Conservation (phyloP, 2,888 invertebrate species). For the Lacanobia oleracea region DNA sequence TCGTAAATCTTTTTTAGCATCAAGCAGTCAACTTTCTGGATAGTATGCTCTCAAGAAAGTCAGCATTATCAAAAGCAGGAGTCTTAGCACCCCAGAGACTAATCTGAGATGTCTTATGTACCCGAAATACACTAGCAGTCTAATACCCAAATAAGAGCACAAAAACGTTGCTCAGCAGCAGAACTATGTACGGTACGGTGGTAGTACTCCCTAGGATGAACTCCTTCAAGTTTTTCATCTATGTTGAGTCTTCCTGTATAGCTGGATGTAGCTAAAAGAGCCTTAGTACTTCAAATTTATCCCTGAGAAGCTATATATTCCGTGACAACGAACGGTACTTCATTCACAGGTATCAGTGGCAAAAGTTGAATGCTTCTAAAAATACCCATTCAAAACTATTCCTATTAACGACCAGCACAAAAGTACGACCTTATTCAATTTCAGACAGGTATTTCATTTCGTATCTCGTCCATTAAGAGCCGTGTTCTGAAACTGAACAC, state of each 20-base stretch:
- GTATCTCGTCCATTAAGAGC: constrained; percentile 53
- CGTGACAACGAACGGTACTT: neutral
- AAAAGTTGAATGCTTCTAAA: constrained; percentile 20
- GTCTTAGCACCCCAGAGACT: neutral
- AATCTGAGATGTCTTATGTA: neutral
- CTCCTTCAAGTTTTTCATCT: neutral
- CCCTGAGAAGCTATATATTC: neutral
- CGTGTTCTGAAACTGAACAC: constrained; percentile 42
- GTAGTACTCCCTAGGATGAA: neutral
- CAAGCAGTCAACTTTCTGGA: neutral
- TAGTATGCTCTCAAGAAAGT: too few species aligned
- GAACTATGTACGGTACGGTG: neutral
- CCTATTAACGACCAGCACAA: constrained; percentile 8
- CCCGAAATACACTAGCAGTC: neutral
- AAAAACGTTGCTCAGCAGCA: neutral
- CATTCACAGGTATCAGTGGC: neutral
- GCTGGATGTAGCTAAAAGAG: neutral
- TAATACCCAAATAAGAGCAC: neutral
- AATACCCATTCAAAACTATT: constrained; percentile 23
- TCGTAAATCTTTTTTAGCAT: neutral
- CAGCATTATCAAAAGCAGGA: neutral
- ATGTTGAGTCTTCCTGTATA: neutral
- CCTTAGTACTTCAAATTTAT: neutral
- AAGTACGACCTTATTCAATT: constrained; percentile 33
- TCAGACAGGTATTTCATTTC: constrained; percentile 50